Percentiles rank a stretch among this genome's conserved stretches.
Evolutionary conservation across 2,113 vertebrate species (phyloP).

Genomic region (Lepisosteus osseus): DNA sequence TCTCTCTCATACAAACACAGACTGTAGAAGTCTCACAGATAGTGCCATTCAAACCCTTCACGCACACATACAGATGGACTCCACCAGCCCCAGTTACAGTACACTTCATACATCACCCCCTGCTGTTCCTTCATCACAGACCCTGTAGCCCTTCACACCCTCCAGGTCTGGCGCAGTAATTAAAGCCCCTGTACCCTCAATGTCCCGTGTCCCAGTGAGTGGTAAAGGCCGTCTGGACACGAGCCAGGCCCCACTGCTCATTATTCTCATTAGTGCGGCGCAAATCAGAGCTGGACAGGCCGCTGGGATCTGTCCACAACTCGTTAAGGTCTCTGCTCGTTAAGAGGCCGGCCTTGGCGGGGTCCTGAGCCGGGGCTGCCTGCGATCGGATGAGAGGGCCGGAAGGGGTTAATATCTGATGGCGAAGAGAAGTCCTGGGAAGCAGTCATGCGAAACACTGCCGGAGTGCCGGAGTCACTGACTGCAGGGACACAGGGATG

Average conservation of each 20-base stretch:
- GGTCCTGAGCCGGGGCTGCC: conserved; percentile 17
- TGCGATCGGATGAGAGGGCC: no score
- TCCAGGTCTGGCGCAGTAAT: conserved; percentile 52
- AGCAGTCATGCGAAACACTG: no score
- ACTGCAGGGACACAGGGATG: no score
- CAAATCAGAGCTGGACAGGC: conserved; percentile 67
- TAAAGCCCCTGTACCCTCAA: conserved; percentile 58
- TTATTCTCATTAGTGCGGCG: conserved; percentile 71
- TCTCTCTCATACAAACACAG: no score
- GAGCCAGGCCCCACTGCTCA: conserved; percentile 62
- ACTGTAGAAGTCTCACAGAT: no score
- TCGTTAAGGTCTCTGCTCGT: conserved; percentile 60
- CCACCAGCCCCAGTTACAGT: no score
- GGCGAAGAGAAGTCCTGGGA: no score
- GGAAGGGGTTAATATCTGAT: no score
- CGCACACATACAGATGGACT: no score
- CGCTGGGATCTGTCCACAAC: conserved; percentile 69
- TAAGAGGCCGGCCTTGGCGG: conserved; percentile 44
- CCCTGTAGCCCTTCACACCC: conserved; percentile 20
- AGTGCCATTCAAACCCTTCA: no score
- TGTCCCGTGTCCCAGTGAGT: conserved; percentile 66
- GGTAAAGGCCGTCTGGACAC: conserved; percentile 56
- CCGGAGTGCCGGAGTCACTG: no score
- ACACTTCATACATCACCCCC: no score
- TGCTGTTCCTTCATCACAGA: conserved; percentile 1